Conservation (phyloP, 2,888 invertebrate genomes). For the Orchesellides sinensis region DNA sequence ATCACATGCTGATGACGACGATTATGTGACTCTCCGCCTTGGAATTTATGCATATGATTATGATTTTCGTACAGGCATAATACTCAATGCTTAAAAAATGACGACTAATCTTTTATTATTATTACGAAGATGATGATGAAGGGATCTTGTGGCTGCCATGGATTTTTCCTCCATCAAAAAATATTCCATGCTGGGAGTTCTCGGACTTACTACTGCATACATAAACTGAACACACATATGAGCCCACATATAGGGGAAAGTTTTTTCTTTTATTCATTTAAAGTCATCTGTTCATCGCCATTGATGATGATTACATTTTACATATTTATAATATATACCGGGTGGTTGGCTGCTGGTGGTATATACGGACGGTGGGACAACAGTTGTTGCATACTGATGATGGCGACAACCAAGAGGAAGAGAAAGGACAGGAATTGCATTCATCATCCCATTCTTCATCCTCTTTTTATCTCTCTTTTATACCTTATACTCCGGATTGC, state of each 20-base stretch:
- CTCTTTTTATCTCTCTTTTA: constrained; percentile 12
- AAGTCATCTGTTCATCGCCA: too few species aligned
- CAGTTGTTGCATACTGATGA: constrained; percentile 56
- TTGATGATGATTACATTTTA: constrained; percentile 47
- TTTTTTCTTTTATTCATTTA: too few species aligned
- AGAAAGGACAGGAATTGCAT: constrained; percentile 40
- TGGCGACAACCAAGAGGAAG: constrained; percentile 44
- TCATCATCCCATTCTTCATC: constrained; percentile 50
- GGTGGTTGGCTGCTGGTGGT: constrained; percentile 53
- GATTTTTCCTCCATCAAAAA: constrained; percentile 7
- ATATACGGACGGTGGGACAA: constrained; percentile 41
- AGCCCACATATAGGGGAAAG: too few species aligned
- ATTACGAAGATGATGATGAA: too few species aligned
- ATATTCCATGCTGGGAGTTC: constrained; percentile 51
- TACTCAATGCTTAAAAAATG: neutral
- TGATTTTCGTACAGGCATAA: constrained; percentile 23
- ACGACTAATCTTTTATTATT: neutral
- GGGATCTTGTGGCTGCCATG: too few species aligned
- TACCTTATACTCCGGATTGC: too few species aligned
- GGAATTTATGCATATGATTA: constrained; percentile 39
- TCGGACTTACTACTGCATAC: constrained; percentile 36
- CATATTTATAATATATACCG: constrained; percentile 35
- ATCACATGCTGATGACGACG: constrained; percentile 36
- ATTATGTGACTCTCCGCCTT: constrained; percentile 19
- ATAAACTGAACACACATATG: too few species aligned